A percentile compares a stretch with the other conserved stretches of the same genome.
Evolutionary conservation across 2,888 invertebrate species (phyloP).

Genomic region (Leucania comma): DNA sequence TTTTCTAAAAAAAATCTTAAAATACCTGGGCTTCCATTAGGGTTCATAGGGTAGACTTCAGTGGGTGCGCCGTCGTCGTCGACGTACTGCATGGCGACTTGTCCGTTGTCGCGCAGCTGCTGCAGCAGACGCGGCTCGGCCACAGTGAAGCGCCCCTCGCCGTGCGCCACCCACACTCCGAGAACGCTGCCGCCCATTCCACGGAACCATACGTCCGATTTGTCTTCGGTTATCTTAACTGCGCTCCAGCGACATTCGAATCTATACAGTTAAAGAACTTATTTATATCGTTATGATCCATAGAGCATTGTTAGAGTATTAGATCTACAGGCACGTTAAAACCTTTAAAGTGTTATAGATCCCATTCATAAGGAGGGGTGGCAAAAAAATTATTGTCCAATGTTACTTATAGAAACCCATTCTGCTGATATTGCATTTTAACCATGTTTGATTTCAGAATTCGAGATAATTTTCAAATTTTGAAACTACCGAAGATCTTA

Average conservation of each 20-base stretch:
- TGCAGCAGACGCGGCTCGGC: slow-evolving; percentile 86
- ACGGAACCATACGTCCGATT: slow-evolving; percentile 95
- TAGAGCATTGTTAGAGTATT: no score
- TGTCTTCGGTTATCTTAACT: slow-evolving; percentile 92
- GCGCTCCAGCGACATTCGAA: slow-evolving; percentile 94
- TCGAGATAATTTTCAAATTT: no score
- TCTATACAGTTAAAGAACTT: slow-evolving; percentile 66
- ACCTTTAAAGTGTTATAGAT: neutral
- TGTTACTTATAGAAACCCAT: neutral
- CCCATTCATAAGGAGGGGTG: neutral
- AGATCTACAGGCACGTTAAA: neutral
- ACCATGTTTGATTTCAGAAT: no score
- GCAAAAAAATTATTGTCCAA: no score
- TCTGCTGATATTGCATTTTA: neutral
- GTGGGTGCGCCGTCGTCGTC: slow-evolving; percentile 95
- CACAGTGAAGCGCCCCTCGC: slow-evolving; percentile 96
- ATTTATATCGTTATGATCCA: neutral
- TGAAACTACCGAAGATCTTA: no score
- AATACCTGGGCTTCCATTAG: slow-evolving; percentile 95
- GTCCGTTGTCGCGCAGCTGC: slow-evolving; percentile 89
- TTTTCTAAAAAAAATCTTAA: neutral
- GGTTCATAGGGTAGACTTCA: slow-evolving; percentile 97
- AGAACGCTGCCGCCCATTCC: slow-evolving; percentile 97
- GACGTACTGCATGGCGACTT: slow-evolving; percentile 95
- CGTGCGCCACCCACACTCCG: slow-evolving; percentile 99